These are phyloP conservation scores for Bombylius discolor DNA, from an alignment of 2,888 invertebrate genomes.

Conservation along the genomic window DNA sequence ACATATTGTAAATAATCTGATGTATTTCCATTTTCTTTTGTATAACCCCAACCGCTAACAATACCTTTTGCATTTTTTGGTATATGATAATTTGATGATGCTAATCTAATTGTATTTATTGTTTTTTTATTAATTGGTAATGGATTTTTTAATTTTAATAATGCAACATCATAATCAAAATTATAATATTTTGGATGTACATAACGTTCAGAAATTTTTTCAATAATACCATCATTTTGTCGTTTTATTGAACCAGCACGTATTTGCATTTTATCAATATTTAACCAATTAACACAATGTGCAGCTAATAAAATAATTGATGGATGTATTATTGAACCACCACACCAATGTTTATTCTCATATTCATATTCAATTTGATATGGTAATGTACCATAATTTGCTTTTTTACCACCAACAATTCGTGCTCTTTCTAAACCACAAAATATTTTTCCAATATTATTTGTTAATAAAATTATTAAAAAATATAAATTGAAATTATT, in stretches of 20 bases:
- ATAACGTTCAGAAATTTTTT: too few relatives aligned
- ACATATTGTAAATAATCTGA: slow-evolving; percentile 2
- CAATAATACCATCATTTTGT: too few relatives aligned
- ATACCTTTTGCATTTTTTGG: not conserved
- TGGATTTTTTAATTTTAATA: not conserved
- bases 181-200: slow-evolving; percentile 1
- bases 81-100: not conserved
- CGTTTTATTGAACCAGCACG: too few relatives aligned
- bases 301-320: too few relatives aligned
- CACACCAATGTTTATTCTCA: not conserved
- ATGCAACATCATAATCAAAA: slow-evolving; percentile 1
- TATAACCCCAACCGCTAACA: not conserved
- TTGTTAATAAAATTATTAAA: too few relatives aligned
- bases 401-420: slow-evolving; percentile 1
- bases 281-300: not conserved
- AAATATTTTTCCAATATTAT: too few relatives aligned
- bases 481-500: too few relatives aligned
- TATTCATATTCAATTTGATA: slow-evolving; percentile 1
- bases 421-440: too few relatives aligned
- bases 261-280: too few relatives aligned
- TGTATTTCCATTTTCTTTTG: not conserved
- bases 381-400: not conserved
- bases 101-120: not conserved
- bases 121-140: not conserved
- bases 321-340: too few relatives aligned